phyloP scores from a whole-genome alignment of 2,888 invertebrate species.

The Coecobrya sp. region DNA sequence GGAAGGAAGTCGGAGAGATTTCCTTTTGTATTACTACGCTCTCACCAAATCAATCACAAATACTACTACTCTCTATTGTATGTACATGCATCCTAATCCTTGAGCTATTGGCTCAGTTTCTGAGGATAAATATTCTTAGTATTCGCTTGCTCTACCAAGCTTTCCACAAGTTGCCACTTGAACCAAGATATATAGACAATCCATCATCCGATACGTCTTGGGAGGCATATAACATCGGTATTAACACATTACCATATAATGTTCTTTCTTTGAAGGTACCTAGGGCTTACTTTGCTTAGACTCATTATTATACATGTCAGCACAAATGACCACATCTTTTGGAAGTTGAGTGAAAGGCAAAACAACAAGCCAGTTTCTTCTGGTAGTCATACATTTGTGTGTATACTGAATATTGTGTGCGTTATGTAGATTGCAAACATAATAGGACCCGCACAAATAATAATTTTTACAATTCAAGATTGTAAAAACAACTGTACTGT shows the following conservation, averaged over 20 bases:
- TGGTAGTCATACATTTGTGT: background rate
- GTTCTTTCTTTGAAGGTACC: background rate
- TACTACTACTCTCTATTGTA: too few relatives aligned
- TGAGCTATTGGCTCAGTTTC: conserved; percentile 39
- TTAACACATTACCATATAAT: conserved; percentile 7
- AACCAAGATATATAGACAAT: conserved; percentile 68
- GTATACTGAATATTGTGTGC: too few relatives aligned
- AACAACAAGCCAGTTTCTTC: background rate
- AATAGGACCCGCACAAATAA: background rate
- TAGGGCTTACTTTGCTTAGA: background rate
- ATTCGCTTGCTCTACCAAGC: background rate
- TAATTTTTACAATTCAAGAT: background rate
- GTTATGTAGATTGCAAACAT: background rate
- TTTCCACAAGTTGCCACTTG: conserved; percentile 75
- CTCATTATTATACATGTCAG: conserved; percentile 17
- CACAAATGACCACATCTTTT: background rate
- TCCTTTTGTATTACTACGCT: background rate
- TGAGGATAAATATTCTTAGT: background rate
- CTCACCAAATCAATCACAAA: conserved; percentile 28
- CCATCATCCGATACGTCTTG: conserved; percentile 69
- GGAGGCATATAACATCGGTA: conserved; percentile 52
- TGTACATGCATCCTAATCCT: conserved; percentile 27
- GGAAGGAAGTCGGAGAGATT: background rate
- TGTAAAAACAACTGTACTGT: background rate
- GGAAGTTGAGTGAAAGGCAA: background rate